Conservation (phyloP, 1,140 invertebrate genomes). For the Drosophila nigromelanica region DNA sequence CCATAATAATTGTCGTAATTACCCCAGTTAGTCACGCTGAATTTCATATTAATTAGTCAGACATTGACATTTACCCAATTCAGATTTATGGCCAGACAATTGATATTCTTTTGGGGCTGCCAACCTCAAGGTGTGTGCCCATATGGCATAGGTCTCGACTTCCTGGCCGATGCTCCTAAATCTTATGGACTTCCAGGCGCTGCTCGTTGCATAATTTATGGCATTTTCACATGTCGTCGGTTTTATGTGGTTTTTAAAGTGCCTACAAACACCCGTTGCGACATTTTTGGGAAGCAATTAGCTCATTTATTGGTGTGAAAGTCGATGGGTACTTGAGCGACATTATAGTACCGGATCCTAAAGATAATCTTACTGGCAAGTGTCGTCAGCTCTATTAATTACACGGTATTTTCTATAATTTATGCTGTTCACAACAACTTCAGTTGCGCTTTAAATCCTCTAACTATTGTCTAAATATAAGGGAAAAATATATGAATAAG, state of each 20-base stretch:
- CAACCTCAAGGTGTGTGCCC: constrained; percentile 63
- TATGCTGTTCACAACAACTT: constrained; percentile 54
- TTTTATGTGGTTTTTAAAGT: constrained; percentile 82
- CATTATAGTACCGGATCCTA: constrained; percentile 36
- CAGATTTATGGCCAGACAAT: constrained; percentile 72
- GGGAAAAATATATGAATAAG: not conserved
- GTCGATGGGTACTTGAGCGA: constrained; percentile 11
- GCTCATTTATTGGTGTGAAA: constrained; percentile 34
- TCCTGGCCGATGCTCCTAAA: constrained; percentile 57
- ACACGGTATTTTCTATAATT: constrained; percentile 55
- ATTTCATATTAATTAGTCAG: constrained; percentile 73
- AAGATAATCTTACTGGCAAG: constrained; percentile 6
- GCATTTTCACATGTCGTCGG: constrained; percentile 80
- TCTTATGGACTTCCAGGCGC: constrained; percentile 50
- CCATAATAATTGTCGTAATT: constrained; percentile 48
- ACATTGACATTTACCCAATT: constrained; percentile 46
- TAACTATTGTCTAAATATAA: no score
- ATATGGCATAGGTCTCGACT: constrained; percentile 66
- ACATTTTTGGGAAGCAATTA: constrained; percentile 75
- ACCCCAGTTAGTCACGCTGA: constrained; percentile 68
- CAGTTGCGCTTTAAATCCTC: constrained; percentile 36
- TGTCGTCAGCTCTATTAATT: constrained; percentile 43
- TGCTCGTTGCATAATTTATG: constrained; percentile 69
- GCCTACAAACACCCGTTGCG: constrained; percentile 61
- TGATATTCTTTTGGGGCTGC: constrained; percentile 54